Base-by-base conservation (phyloP, 1,140 invertebrate species). In the Drosophila parvula region DNA sequence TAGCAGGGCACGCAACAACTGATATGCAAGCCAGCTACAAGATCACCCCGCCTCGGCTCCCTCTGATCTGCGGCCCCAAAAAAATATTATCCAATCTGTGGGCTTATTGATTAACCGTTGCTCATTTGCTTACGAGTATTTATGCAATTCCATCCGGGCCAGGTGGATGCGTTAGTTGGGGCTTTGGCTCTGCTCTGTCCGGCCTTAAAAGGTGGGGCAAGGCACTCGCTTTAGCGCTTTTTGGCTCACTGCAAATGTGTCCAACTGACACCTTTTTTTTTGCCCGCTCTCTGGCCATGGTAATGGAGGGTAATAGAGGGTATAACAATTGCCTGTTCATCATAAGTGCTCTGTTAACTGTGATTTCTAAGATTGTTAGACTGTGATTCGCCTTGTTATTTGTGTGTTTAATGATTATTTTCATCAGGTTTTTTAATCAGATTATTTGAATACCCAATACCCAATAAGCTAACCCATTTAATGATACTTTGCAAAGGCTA, bases 71-170 rank as follows among this genome's bases (percentile, higher is more conserved):
- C 18, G 45, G 11, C 18, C 32, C 32, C 43, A 32, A 75, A 63
- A 64, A 48, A 40, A 48, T 84, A 89, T 89, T 89, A 89, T 89
- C 73, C 85, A 89, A 89, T 89, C 84, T 70, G 59, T 70, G 38
- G 34, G 79, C 80, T 89, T 89, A 89, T 89, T 89, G 84, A 89
- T 89, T 89, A 88, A 84, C 84, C 74, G 84, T 74, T 89, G 84
- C 79, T 81, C 81, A 89, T 89, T 89, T 89, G 84, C 84, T 68
- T 89, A 38, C 44, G 38, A 65, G 30, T 50, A 78, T 89, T 88
- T 88, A 89, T 90, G 84, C 84, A 89, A 89, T 88, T 89, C 61
- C 58, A 57, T 30, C 57, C 28, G 30, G 58, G n/a, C 48, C 60
- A 45, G 36, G 32, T 67, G 41, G 27, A 67, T 47, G 58, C 32